Percentiles rank a stretch among this genome's conserved stretches.
Conservation (phyloP, 2,888 invertebrate genomes). For the Drosophila recens region DNA sequence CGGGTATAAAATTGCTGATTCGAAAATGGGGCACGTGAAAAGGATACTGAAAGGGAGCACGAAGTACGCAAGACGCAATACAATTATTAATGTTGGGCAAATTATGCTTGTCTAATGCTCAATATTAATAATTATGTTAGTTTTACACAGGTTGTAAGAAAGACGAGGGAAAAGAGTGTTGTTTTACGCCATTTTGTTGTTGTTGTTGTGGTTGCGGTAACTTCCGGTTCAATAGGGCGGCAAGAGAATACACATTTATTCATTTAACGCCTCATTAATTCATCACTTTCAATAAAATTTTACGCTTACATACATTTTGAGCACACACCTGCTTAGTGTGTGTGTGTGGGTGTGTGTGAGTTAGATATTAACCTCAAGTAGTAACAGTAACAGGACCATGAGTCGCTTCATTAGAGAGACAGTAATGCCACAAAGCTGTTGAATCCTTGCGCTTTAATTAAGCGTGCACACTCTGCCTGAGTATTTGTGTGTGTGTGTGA, state of each 20-base stretch:
- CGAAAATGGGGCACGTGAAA: constrained; percentile 23
- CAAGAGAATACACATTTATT: constrained; percentile 72
- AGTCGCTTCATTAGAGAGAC: constrained; percentile 41
- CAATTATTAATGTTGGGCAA: constrained; percentile 8
- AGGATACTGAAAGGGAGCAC: neutral
- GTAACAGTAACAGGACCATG: constrained; percentile 26
- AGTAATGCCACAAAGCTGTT: constrained; percentile 43
- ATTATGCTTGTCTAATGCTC: neutral
- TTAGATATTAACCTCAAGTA: constrained; percentile 54
- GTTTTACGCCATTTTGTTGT: constrained; percentile 49
- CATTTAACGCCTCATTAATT: constrained; percentile 83
- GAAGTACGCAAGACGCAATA: neutral
- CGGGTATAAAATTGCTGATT: constrained; percentile 2
- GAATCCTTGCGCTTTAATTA: constrained; percentile 58
- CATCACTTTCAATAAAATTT: constrained; percentile 82
- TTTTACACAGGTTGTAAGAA: constrained; percentile 14
- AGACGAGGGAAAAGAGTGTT: neutral
- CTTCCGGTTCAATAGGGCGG: constrained; percentile 83
- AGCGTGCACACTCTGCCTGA: constrained; percentile 48
- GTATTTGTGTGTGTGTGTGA: constrained; percentile 29
- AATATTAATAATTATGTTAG: constrained; percentile 49
- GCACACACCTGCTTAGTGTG: constrained; percentile 29
- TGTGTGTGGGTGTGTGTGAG: constrained; percentile 26
- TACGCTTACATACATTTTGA: constrained; percentile 72
- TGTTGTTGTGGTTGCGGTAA: constrained; percentile 45